These are phyloP conservation scores for Latrodectus elegans DNA, from an alignment of 2,888 invertebrate species.

Conservation along the genomic window DNA sequence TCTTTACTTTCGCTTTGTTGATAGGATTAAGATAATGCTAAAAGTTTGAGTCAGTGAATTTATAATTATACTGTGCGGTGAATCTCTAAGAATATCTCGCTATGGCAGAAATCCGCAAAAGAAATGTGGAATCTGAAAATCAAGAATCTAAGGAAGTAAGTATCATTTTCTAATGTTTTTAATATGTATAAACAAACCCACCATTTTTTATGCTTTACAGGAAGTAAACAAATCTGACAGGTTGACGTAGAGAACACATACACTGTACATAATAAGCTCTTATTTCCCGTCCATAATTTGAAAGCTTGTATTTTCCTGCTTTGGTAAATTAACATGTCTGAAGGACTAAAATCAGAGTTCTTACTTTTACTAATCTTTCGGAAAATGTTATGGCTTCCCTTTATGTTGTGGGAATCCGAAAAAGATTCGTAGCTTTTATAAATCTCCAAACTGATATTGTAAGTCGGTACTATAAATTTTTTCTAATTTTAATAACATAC, in stretches of 20 bases:
- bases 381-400: not conserved
- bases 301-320: not conserved
- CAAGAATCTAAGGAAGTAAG: conserved; percentile 39
- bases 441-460: not conserved
- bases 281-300: not conserved
- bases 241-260: not conserved
- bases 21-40: conserved; percentile 57
- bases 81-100: conserved; percentile 4
- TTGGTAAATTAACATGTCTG: not conserved
- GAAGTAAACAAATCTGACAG: conserved; percentile 6
- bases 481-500: not conserved
- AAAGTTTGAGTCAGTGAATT: conserved; percentile 22
- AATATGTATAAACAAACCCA: not conserved
- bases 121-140: conserved; percentile 33
- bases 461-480: not conserved
- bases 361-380: not conserved
- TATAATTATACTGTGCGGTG: conserved; percentile 1
- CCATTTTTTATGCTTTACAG: not conserved
- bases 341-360: not conserved
- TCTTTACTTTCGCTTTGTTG: conserved; percentile 30
- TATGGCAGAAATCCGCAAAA: conserved; percentile 58
- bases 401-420: not conserved
- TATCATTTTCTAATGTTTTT: not conserved
- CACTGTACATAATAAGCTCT: not conserved
- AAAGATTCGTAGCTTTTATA: not conserved